phyloP scores from a whole-genome alignment of 2,113 vertebrate species.

The Nannobrachium achirus region DNA sequence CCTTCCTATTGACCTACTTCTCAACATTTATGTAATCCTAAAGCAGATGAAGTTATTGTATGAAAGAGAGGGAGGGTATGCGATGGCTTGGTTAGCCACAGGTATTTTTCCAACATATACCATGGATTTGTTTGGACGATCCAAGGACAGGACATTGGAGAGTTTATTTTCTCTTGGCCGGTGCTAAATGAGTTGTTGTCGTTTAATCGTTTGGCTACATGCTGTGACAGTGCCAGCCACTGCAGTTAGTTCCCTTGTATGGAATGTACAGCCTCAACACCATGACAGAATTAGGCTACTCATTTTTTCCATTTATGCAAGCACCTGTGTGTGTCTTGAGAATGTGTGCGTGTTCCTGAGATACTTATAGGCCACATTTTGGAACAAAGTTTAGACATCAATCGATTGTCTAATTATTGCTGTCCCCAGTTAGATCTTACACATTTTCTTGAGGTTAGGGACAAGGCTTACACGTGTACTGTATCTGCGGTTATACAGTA shows the following conservation, averaged over 20 bases:
- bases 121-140: constrained; percentile 60
- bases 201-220: constrained; percentile 38
- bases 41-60: constrained; percentile 28
- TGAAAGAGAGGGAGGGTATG: constrained; percentile 16
- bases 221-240: constrained; percentile 33
- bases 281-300: constrained; percentile 15
- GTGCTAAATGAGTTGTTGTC: constrained; percentile 57
- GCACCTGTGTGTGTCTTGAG: constrained; percentile 28
- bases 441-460: too few relatives aligned
- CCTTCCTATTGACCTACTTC: constrained; percentile 67
- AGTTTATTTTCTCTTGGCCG: constrained; percentile 58
- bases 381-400: too few relatives aligned
- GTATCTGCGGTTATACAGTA: too few relatives aligned
- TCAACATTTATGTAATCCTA: constrained; percentile 66
- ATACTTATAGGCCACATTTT: too few relatives aligned
- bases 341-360: background rate
- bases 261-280: constrained; percentile 41
- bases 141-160: constrained; percentile 35
- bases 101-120: constrained; percentile 65
- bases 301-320: constrained; percentile 10
- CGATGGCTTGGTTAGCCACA: constrained; percentile 71
- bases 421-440: too few relatives aligned
- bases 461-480: too few relatives aligned
- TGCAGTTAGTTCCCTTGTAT: constrained; percentile 4
- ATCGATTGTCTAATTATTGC: too few relatives aligned